Base-by-base conservation (phyloP, 2,113 vertebrate genomes). In the Myotis lucifugus region DNA sequence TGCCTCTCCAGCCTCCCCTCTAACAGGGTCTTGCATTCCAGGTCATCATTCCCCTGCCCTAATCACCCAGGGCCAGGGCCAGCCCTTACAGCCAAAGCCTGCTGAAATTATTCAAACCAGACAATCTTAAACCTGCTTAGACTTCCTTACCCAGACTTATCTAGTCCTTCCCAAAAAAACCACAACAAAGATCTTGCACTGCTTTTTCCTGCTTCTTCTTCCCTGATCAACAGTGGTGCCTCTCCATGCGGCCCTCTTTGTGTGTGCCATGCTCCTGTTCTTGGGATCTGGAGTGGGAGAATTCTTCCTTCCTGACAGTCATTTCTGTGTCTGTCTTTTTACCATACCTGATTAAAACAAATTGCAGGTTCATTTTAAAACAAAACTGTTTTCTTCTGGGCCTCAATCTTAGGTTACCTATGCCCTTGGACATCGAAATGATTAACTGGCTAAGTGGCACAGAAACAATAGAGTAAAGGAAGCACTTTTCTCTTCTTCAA, bases 381-480 rank as follows among this genome's bases (percentile, higher is more conserved):
- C 3, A 69, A 40, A 82, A 82, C 32, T 82, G 13, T 74, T 82
- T 93, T 83, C 59, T 74, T 64, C 69, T 7, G 14, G n/a, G n/a
- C 50, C n/a, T 83, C 59, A 2, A 25, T 82, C 76, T 76, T 61
- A 87, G 15, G 50, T 40, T 67, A 52, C 21, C 4, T 42, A 34
- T 23, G 67, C 78, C 64, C 52, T 72, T 21, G 52, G 21, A 52
- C 78, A 72, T 14, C 17, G 34, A 72, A 54, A 78, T 52, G 10
- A 18, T 34, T 50, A 78, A 6, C 21, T 84, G 19, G 40, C 25
- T 52, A 59, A 59, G 61, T 40, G 42, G 3, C n/a, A 50, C 12
- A 46, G 61, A 76, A 34, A 17, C n/a, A 76, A 15, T 4, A 78
- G 21, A 83, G 14, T 34, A 87, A 73, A 91, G 21, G 19, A 37